Percentiles rank a stretch among this genome's conserved stretches.
Conservation (phyloP, 2,113 vertebrate genomes). For the Erythrocebus patas region DNA sequence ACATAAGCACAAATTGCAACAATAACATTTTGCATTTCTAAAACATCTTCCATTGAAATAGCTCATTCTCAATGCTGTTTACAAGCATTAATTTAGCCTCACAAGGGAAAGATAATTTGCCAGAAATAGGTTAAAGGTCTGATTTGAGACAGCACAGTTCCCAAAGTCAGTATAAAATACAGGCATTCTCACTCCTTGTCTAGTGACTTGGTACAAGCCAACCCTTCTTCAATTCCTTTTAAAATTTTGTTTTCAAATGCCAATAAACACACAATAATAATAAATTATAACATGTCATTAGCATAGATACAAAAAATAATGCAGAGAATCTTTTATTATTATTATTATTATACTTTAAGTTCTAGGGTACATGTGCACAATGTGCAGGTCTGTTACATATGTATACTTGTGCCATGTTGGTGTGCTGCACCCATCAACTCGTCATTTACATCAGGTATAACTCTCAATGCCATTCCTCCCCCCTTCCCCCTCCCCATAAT, state of each 20-base stretch:
- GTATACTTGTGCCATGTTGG: too few species aligned
- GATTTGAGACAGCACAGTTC: not conserved
- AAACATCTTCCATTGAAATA: conserved; percentile 59
- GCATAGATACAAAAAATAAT: not conserved
- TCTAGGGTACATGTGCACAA: too few species aligned
- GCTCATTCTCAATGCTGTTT: conserved; percentile 50
- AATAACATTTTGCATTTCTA: conserved; percentile 64
- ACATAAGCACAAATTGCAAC: conserved; percentile 64
- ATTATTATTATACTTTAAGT: too few species aligned
- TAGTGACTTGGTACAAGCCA: not conserved
- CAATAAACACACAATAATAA: not conserved
- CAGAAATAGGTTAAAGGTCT: conserved; percentile 61
- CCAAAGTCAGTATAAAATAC: not conserved
- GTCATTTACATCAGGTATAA: too few species aligned
- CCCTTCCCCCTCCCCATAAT: too few species aligned
- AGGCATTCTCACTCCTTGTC: not conserved
- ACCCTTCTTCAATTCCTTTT: not conserved
- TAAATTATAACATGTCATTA: not conserved
- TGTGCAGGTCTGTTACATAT: too few species aligned
- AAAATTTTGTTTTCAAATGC: not conserved
- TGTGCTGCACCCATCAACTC: too few species aligned
- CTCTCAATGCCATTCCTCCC: too few species aligned
- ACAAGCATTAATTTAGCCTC: conserved; percentile 66
- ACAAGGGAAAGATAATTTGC: conserved; percentile 55
- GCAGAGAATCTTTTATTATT: not conserved